phyloP scores from a whole-genome alignment of 2,113 vertebrate genomes.

The Oncorhynchus gorbuscha region DNA sequence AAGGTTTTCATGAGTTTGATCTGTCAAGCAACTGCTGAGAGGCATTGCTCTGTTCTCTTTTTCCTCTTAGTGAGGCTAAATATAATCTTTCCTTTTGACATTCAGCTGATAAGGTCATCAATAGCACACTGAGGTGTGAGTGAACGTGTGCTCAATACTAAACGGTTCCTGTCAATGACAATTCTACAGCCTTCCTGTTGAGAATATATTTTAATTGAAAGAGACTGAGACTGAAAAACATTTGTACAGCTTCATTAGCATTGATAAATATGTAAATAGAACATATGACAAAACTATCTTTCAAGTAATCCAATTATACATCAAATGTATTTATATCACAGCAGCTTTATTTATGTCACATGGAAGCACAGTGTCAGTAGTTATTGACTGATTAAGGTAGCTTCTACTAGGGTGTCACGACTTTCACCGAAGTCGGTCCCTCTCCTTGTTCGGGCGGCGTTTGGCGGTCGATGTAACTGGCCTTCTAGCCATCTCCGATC shows the following conservation, averaged over 20 bases:
- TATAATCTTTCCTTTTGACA: conserved; percentile 35
- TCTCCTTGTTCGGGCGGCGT: too few species aligned
- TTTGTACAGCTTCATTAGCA: background rate
- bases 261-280: background rate
- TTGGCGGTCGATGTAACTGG: too few species aligned
- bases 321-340: background rate
- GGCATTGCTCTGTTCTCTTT: background rate
- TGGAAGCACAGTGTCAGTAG: too few species aligned
- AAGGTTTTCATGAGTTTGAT: background rate
- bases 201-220: background rate
- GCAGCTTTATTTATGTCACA: too few species aligned
- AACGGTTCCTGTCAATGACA: background rate
- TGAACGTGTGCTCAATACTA: background rate
- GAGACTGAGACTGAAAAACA: too few species aligned
- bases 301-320: too few species aligned
- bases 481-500: too few species aligned
- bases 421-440: too few species aligned
- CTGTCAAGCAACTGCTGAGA: background rate
- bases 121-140: conserved; percentile 7
- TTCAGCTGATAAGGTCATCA: conserved; percentile 42
- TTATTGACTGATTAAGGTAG: too few species aligned
- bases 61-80: conserved; percentile 16
- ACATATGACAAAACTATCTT: too few species aligned
- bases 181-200: background rate
- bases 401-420: too few species aligned